These are phyloP conservation scores for Shinisaurus crocodilurus DNA, from an alignment of 2,113 vertebrate species.

Conservation along the genomic window DNA sequence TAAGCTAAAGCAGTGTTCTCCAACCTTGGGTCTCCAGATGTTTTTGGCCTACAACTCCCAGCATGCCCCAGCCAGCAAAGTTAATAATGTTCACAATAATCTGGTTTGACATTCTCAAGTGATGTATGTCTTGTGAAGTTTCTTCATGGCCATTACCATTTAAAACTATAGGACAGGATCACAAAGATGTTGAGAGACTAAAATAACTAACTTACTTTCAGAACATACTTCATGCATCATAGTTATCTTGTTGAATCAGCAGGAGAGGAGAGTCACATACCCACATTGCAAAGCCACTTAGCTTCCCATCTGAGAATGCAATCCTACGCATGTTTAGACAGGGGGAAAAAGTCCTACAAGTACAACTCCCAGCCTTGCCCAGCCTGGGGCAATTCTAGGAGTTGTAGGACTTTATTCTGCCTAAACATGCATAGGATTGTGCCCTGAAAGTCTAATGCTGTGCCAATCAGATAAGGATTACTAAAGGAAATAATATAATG, in stretches of 20 bases:
- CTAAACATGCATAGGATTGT: no score
- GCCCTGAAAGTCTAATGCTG: not conserved
- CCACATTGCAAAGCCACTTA: not conserved
- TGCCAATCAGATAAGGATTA: constrained; percentile 36
- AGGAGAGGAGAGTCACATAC: constrained; percentile 18
- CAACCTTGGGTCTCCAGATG: no score
- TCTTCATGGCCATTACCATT: not conserved
- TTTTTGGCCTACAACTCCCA: no score
- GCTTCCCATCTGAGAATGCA: not conserved
- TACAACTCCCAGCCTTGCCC: no score
- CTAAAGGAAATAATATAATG: constrained; percentile 23
- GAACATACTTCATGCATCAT: constrained; percentile 40
- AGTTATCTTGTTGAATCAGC: constrained; percentile 41
- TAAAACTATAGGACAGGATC: not conserved
- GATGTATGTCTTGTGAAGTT: not conserved
- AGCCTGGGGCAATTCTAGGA: no score
- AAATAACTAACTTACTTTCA: constrained; percentile 39
- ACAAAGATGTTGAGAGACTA: constrained; percentile 53
- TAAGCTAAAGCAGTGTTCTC: no score
- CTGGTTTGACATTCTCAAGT: constrained; percentile 23
- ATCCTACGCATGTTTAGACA: no score
- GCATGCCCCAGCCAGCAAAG: no score
- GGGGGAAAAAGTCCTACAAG: no score
- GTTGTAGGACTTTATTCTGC: no score
- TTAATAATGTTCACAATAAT: not conserved